phyloP scores from a whole-genome alignment of 1,140 invertebrate genomes.

The Lepidurus couesii region DNA sequence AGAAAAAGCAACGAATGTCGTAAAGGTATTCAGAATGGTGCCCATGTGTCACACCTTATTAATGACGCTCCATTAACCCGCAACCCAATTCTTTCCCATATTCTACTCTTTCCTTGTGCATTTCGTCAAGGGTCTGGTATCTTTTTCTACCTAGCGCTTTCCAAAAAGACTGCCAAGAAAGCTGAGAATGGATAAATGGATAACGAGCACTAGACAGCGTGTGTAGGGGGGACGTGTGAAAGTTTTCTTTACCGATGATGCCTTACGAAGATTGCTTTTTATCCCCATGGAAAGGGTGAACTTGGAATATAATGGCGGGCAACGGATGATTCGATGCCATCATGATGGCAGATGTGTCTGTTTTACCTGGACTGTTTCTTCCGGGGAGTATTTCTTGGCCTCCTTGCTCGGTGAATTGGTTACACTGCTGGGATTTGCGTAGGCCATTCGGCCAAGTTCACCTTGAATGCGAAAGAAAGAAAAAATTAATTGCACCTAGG shows the following conservation, averaged over 20 bases:
- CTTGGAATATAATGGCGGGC: not conserved
- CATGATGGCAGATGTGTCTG: not conserved
- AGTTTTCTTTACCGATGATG: too few relatives aligned
- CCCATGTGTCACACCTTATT: slow-evolving; percentile 13
- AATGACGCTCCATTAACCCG: not conserved
- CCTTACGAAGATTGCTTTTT: too few relatives aligned
- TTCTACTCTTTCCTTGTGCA: too few relatives aligned
- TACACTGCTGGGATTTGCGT: not conserved
- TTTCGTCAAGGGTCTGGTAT: too few relatives aligned
- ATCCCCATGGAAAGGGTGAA: not conserved
- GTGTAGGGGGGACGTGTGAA: too few relatives aligned
- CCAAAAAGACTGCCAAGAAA: too few relatives aligned
- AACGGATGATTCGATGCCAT: not conserved
- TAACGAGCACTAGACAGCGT: too few relatives aligned
- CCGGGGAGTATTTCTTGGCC: not conserved
- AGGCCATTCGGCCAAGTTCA: slow-evolving; percentile 9
- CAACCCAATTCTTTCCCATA: not conserved
- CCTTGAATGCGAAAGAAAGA: not conserved
- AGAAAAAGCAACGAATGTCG: slow-evolving; percentile 16
- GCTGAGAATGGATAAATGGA: too few relatives aligned
- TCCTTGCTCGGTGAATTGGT: not conserved
- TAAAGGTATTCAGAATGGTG: not conserved
- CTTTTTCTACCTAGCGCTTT: too few relatives aligned
- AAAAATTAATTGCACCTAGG: not conserved
- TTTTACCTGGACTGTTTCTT: slow-evolving; percentile 2